Evolutionary conservation across 1,140 invertebrate genomes (phyloP), one percentile per base, ranked within the genome.

Genomic region (Hylyphantes graminicola): DNA sequence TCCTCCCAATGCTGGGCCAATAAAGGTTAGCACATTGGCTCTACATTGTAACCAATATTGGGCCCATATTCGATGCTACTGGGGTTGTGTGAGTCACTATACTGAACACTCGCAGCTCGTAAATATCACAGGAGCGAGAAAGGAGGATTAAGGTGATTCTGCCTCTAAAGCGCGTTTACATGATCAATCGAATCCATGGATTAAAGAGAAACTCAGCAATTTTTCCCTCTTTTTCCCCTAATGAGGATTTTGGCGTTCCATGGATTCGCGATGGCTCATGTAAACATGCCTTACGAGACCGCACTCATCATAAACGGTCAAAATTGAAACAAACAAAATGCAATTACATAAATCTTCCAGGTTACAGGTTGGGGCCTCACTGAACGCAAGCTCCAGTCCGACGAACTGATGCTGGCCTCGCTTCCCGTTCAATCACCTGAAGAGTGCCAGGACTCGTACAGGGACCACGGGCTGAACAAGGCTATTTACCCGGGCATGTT

Each of bases 291-390:
- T n/a, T n/a, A 63, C 7, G 19, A 63, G 59, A 63, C n/a, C 8
- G n/a, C n/a, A 63, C 2, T 8, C 59, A 17, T n/a, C 13, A 59
- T 13, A 13, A 13, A 59, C n/a, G 13, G 59, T 8, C 0, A 6
- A 17, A 15, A 10, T 63, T 15, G 2, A 9, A 13, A 63, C 19
- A 8, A 15, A 19, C 11, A n/a, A 63, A 63, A 63, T 63, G 13
- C 17, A 9, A 63, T 17, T 17, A 17, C 8, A 17, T 63, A 63
- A 12, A 5, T 72, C 7, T 74, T 74, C 10, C 19, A 78, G 76
- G 76, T 78, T 11, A 78, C 76, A 15, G 76, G 76, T 7, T 78
- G 76, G 76, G 76, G 76, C 12, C n/a, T 21, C 35, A 78, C n/a
- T 1, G 76, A 78, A 21, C 19, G 13, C 0, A 10, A 67, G 5